A percentile compares a stretch with the other conserved stretches of the same genome.
Conservation (phyloP, 2,113 vertebrate species). For the Alces alces region DNA sequence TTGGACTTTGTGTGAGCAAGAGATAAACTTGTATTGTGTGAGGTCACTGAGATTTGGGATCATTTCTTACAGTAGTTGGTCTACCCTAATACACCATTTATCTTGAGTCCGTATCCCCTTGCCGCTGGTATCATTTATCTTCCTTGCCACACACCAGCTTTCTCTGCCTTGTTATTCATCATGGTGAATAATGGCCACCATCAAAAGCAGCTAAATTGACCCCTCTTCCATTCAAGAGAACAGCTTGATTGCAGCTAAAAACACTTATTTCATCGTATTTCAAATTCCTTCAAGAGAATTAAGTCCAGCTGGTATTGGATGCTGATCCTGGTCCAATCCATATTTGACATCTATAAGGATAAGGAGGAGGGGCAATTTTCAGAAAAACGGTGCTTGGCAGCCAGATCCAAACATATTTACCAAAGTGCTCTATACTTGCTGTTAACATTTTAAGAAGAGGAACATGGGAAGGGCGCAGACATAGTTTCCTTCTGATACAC, state of each 20-base stretch:
- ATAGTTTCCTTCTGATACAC: background rate
- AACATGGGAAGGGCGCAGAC: background rate
- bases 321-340: background rate
- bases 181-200: background rate
- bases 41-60: background rate
- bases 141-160: background rate
- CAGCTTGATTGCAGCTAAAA: background rate
- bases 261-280: background rate
- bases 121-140: background rate
- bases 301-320: background rate
- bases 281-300: background rate
- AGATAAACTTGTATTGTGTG: background rate
- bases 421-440: background rate
- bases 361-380: background rate
- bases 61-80: background rate
- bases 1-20: background rate
- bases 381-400: background rate
- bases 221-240: background rate
- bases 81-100: background rate
- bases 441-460: background rate
- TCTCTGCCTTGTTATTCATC: background rate
- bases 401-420: background rate
- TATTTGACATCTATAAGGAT: background rate
- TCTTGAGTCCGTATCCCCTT: background rate
- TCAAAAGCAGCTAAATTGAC: background rate